Percentiles rank a stretch among this genome's conserved stretches.
These are phyloP conservation scores for Knipowitschia caucasica DNA, from an alignment of 2,797 vertebrate genomes.

Conservation along the genomic window DNA sequence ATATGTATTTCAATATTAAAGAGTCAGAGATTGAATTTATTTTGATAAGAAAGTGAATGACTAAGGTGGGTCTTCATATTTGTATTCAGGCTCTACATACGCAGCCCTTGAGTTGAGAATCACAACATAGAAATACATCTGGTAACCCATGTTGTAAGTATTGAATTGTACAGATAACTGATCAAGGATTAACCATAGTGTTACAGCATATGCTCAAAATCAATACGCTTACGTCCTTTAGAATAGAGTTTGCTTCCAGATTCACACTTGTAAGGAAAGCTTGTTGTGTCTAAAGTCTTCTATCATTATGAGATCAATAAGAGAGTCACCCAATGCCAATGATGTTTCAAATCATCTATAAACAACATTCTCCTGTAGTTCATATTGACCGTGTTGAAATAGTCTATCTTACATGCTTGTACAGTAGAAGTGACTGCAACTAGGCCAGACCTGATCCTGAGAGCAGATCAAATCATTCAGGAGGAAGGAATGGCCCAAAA, in stretches of 20 bases:
- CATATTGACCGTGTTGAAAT: neutral
- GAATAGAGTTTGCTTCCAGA: neutral
- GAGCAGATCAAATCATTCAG: neutral
- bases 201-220: neutral
- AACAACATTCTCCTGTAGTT: neutral
- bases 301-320: neutral
- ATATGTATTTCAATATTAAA: too few species aligned
- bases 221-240: neutral
- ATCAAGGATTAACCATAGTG: neutral
- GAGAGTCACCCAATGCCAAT: neutral
- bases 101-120: too few species aligned
- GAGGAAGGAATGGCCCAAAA: neutral
- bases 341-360: neutral
- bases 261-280: neutral
- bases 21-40: too few species aligned
- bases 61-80: too few species aligned
- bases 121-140: neutral
- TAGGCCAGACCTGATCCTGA: neutral
- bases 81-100: too few species aligned
- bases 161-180: neutral
- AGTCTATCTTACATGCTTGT: neutral
- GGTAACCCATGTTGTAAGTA: neutral
- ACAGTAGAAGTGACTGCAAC: neutral
- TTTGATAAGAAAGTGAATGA: too few species aligned
- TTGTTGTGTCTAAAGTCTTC: neutral